phyloP scores from a whole-genome alignment of 2,888 invertebrate genomes.

The Tipula confusa region DNA sequence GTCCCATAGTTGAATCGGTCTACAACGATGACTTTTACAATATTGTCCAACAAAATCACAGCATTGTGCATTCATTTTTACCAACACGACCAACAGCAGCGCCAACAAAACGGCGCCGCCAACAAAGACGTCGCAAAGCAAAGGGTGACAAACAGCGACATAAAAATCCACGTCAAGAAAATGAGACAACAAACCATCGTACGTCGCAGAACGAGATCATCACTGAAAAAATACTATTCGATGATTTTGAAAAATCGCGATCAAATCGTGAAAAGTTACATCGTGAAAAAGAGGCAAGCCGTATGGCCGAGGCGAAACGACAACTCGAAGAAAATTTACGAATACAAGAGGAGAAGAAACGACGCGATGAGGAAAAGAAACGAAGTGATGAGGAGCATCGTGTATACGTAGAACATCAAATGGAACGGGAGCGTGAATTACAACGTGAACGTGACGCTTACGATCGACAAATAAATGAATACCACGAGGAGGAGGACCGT shows the following conservation, averaged over 20 bases:
- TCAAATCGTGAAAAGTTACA: neutral
- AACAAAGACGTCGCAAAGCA: neutral
- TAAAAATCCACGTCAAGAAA: constrained; percentile 20
- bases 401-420: constrained; percentile 41
- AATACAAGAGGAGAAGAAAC: constrained; percentile 41
- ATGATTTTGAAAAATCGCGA: neutral
- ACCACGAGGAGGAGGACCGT: constrained; percentile 38
- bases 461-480: neutral
- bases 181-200: neutral
- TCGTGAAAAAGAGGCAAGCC: constrained; percentile 36
- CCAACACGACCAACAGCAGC: neutral
- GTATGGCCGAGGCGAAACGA: constrained; percentile 39
- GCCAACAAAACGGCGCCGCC: neutral
- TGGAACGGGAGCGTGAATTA: constrained; percentile 40
- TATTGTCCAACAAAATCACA: neutral
- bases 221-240: neutral
- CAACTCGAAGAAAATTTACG: constrained; percentile 43
- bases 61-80: neutral
- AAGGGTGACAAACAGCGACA: neutral
- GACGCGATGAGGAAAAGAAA: constrained; percentile 41
- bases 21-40: neutral
- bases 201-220: neutral
- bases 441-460: constrained; percentile 38
- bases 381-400: constrained; percentile 43
- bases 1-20: neutral